Evolutionary conservation across 2,888 invertebrate genomes (phyloP).

Genomic region (Meganola albula): DNA sequence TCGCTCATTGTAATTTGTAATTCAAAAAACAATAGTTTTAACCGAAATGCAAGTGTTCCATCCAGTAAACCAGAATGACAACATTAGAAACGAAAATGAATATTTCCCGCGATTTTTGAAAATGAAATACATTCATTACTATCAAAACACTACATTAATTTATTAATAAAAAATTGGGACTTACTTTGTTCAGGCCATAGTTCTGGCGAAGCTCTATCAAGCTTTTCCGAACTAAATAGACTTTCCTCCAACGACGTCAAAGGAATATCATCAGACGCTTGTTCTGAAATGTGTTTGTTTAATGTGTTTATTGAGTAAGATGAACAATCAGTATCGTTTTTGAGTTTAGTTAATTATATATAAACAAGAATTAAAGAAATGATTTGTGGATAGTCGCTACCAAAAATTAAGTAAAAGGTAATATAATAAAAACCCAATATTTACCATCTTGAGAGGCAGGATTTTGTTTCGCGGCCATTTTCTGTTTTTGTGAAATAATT

Average conservation of each 20-base stretch:
- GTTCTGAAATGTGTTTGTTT: constrained; percentile 55
- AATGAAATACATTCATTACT: constrained; percentile 22
- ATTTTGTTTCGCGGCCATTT: constrained; percentile 84
- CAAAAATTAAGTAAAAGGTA: too few relatives aligned
- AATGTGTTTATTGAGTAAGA: too few relatives aligned
- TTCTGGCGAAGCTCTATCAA: constrained; percentile 96
- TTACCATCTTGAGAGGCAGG: constrained; percentile 80
- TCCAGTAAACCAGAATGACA: constrained; percentile 55
- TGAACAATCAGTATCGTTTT: too few relatives aligned
- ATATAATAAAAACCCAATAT: constrained; percentile 14
- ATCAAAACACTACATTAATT: not conserved
- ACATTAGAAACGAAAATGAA: constrained; percentile 43
- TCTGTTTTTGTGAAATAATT: too few relatives aligned
- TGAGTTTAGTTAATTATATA: too few relatives aligned
- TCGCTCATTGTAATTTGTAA: constrained; percentile 53
- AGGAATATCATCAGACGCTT: constrained; percentile 69
- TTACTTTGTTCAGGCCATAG: constrained; percentile 97
- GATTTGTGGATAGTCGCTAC: too few relatives aligned
- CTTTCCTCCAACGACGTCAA: constrained; percentile 81
- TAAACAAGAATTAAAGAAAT: too few relatives aligned
- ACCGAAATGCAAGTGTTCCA: constrained; percentile 45
- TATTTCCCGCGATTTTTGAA: constrained; percentile 68
- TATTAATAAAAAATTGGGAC: constrained; percentile 34
- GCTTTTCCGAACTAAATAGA: constrained; percentile 91
- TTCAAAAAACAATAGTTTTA: constrained; percentile 61